A percentile compares a stretch with the other conserved stretches of the same genome.
phyloP scores from a whole-genome alignment of 2,888 invertebrate species.

The Aleiodes testaceus region DNA sequence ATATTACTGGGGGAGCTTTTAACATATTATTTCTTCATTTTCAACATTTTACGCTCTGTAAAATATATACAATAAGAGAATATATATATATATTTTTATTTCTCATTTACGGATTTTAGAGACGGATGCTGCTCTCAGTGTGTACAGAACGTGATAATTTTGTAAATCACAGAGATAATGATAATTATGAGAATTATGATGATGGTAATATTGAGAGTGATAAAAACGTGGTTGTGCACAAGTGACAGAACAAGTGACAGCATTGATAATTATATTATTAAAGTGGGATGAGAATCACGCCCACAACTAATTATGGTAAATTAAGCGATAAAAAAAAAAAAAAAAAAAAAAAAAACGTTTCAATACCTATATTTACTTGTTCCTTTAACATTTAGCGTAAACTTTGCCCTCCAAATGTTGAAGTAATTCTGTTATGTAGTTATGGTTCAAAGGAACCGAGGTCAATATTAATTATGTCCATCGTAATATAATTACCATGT shows the following conservation, averaged over 20 bases:
- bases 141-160: slow-evolving; percentile 50
- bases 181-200: slow-evolving; percentile 28
- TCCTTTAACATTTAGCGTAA: slow-evolving; percentile 13
- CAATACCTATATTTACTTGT: background rate
- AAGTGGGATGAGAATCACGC: slow-evolving; percentile 42
- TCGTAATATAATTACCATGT: background rate
- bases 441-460: background rate
- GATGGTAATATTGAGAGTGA: slow-evolving; percentile 26
- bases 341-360: slow-evolving; percentile 19
- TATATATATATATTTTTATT: too few relatives aligned
- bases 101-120: background rate
- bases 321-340: slow-evolving; percentile 30
- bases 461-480: slow-evolving; percentile 31
- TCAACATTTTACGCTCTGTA: slow-evolving; percentile 1
- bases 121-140: slow-evolving; percentile 50
- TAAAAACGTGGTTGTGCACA: slow-evolving; percentile 19
- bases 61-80: too few relatives aligned
- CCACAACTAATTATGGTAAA: slow-evolving; percentile 40
- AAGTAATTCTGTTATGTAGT: background rate
- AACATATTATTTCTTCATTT: slow-evolving; percentile 16
- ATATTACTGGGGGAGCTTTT: background rate
- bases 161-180: slow-evolving; percentile 31
- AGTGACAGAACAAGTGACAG: slow-evolving; percentile 17
- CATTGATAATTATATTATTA: slow-evolving; percentile 25
- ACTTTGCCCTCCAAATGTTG: slow-evolving; percentile 10